phyloP scores from a whole-genome alignment of 2,888 invertebrate genomes.

The Cactoblastis cactorum region DNA sequence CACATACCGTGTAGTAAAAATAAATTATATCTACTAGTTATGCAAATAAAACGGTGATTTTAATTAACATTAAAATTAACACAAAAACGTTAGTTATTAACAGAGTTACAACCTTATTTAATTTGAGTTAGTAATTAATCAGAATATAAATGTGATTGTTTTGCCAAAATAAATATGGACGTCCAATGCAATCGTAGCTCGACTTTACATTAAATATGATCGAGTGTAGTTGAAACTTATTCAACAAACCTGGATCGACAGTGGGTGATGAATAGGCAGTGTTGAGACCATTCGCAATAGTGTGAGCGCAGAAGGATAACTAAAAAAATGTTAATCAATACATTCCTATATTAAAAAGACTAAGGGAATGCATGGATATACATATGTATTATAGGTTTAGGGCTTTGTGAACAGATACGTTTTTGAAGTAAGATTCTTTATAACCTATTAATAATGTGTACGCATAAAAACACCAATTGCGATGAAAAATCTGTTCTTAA shows the following conservation, averaged over 20 bases:
- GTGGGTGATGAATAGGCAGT: constrained; percentile 42
- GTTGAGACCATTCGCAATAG: constrained; percentile 16
- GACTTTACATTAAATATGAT: constrained; percentile 1
- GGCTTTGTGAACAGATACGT: no score
- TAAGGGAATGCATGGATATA: no score
- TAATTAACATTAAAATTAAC: no score
- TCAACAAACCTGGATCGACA: constrained; percentile 35
- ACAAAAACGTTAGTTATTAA: not conserved
- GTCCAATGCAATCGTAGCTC: not conserved
- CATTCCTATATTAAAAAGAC: no score
- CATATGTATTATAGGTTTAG: no score
- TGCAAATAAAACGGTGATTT: not conserved
- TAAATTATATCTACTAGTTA: no score
- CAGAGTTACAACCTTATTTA: not conserved
- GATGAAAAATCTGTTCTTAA: no score
- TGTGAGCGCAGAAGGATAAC: not conserved
- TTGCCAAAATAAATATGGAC: not conserved
- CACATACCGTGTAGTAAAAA: no score
- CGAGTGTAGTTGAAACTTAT: constrained; percentile 23
- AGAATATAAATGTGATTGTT: not conserved
- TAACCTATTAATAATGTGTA: no score
- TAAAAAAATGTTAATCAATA: not conserved
- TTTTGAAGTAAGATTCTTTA: no score
- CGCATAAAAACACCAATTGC: no score
- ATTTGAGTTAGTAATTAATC: not conserved